Evolutionary conservation across 2,113 vertebrate genomes (phyloP), one percentile per base, ranked within the genome.

Genomic region (Corvus hawaiiensis): DNA sequence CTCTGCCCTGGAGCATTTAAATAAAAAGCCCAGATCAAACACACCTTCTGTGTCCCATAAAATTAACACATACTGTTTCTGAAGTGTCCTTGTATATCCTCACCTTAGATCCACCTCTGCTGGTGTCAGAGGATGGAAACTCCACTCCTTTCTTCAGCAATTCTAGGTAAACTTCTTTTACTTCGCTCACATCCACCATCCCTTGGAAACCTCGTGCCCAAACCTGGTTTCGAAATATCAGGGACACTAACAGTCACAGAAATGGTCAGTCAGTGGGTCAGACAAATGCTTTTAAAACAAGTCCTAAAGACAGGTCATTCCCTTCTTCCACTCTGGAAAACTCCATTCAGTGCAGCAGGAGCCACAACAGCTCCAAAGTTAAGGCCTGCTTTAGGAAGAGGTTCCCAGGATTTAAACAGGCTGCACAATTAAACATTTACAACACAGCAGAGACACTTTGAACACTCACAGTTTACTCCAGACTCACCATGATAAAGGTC

Each of bases 111-210:
- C 51, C 58, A 64, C 32, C 72, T 74, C 58, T 77, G 80, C 91
- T 88, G 46, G 48, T 37, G 17, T 80, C 90, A 59, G 79, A 83
- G 49, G 85, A 55, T 46, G 98, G 98, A 95, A 98, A 98, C 41
- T 96, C 98, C 54, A 98, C 96, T 58, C 98, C 98, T 94, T 98
- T 98, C 94, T 98, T 98, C 39, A 98, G 95, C 90, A 98, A 55
- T 39, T 98, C 98, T 7, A 98, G 56, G 56, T 98, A 98, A 44
- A 98, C 93, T 61, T 98, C 98, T 79, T 98, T 98, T 41, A 98
- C 97, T 84, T 98, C 98, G 0, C 93, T 98, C 35, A 98, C 94
- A 82, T 98, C 98, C 88, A 98, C 97, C 54, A 88, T 92, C 68
- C 97, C 97, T 21, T 96, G 96, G 73, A 98, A 98, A 37, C 97